phyloP scores from a whole-genome alignment of 1,140 invertebrate genomes.

The Bombus superbus region DNA sequence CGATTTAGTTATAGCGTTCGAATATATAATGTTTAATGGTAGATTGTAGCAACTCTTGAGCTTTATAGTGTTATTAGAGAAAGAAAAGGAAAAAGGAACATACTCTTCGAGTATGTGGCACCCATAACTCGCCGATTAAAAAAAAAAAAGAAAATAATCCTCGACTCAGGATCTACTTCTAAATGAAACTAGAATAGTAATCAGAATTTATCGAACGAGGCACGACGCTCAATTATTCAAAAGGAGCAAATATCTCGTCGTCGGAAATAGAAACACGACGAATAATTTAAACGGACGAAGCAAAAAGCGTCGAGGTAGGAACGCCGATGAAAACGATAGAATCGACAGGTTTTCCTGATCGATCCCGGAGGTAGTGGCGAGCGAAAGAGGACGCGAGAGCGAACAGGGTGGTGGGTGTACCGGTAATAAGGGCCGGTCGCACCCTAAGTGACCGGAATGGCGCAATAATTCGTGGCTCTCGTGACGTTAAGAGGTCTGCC shows the following conservation, averaged over 20 bases:
- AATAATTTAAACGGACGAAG: neutral
- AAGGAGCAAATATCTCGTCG: neutral
- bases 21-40: too few relatives aligned
- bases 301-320: neutral
- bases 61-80: too few relatives aligned
- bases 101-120: too few relatives aligned
- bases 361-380: slow-evolving; percentile 3
- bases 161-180: neutral
- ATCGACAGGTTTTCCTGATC: slow-evolving; percentile 24
- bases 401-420: slow-evolving; percentile 56
- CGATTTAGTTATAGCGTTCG: too few relatives aligned
- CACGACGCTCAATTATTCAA: neutral
- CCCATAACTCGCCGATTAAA: neutral
- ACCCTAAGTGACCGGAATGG: slow-evolving; percentile 82
- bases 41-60: too few relatives aligned
- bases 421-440: slow-evolving; percentile 79
- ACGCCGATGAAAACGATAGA: neutral
- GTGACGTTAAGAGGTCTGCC: slow-evolving; percentile 81
- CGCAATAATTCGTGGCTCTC: slow-evolving; percentile 81
- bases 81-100: too few relatives aligned
- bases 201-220: neutral
- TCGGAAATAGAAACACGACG: too few relatives aligned
- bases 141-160: neutral
- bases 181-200: neutral
- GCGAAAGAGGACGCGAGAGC: slow-evolving; percentile 10